Conservation (phyloP, 2,888 invertebrate genomes). For the Metalampra italica region DNA sequence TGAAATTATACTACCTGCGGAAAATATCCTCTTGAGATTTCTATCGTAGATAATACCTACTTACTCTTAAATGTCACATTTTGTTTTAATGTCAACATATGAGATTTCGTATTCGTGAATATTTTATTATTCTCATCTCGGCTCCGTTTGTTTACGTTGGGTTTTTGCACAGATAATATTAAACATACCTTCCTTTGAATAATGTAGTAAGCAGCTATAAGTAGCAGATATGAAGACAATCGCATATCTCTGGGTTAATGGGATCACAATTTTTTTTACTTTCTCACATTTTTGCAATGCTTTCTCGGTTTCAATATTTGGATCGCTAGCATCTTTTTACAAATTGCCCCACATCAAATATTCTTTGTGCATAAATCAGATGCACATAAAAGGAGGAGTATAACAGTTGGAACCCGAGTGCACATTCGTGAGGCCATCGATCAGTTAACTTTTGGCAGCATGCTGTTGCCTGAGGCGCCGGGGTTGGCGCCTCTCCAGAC, state of each 20-base stretch:
- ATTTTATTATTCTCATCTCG: constrained; percentile 4
- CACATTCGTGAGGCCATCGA: constrained; percentile 28
- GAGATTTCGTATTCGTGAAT: constrained; percentile 4
- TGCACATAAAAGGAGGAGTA: constrained; percentile 10
- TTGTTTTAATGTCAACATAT: not conserved
- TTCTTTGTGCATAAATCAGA: constrained; percentile 6
- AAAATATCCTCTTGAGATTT: no score
- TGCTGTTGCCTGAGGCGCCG: constrained; percentile 19
- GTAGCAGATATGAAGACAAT: no score
- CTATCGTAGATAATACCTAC: no score
- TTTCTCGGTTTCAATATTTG: no score
- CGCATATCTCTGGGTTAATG: no score
- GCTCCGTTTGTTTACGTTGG: constrained; percentile 1
- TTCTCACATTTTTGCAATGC: no score
- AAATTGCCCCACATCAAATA: not conserved
- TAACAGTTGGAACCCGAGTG: constrained; percentile 18
- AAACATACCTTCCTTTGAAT: not conserved
- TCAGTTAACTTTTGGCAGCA: constrained; percentile 28
- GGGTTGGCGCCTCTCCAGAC: constrained; percentile 29
- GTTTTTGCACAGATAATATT: not conserved
- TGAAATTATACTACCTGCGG: no score
- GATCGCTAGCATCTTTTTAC: no score
- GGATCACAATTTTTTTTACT: no score
- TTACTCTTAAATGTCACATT: not conserved
- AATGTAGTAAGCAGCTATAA: not conserved